phyloP scores from a whole-genome alignment of 2,797 vertebrate genomes.

The Halcyon chelicuti region DNA sequence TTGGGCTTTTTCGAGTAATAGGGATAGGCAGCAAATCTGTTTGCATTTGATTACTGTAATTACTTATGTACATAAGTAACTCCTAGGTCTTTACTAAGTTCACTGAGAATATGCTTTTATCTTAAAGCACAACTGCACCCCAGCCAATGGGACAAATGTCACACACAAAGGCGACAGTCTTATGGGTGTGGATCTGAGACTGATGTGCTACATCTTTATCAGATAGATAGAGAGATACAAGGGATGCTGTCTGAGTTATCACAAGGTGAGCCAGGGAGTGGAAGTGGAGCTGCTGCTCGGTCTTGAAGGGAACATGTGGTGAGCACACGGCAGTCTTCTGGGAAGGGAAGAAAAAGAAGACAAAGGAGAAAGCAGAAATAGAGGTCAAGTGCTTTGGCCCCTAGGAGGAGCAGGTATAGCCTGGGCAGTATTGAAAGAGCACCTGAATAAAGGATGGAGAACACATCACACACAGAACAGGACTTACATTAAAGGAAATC shows the following conservation, averaged over 20 bases:
- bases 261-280: neutral
- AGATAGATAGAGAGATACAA: accelerated
- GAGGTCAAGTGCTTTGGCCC: neutral
- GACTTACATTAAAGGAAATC: neutral
- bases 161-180: neutral
- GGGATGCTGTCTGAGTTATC: neutral
- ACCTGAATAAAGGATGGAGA: neutral
- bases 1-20: neutral
- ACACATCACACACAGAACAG: neutral
- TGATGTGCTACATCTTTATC: neutral
- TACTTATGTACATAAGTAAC: neutral
- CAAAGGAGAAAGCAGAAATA: neutral
- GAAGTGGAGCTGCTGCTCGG: neutral
- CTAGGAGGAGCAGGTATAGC: neutral
- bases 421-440: neutral
- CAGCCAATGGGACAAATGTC: accelerated
- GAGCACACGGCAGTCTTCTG: neutral
- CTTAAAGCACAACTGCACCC: neutral
- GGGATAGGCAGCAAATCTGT: neutral
- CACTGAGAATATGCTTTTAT: neutral
- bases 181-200: accelerated
- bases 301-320: neutral
- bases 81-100: neutral
- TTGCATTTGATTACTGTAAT: neutral
- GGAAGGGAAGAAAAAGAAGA: neutral